A percentile compares a stretch with the other conserved stretches of the same genome.
Conservation (phyloP, 2,888 invertebrate species). For the Callimorpha dominula region DNA sequence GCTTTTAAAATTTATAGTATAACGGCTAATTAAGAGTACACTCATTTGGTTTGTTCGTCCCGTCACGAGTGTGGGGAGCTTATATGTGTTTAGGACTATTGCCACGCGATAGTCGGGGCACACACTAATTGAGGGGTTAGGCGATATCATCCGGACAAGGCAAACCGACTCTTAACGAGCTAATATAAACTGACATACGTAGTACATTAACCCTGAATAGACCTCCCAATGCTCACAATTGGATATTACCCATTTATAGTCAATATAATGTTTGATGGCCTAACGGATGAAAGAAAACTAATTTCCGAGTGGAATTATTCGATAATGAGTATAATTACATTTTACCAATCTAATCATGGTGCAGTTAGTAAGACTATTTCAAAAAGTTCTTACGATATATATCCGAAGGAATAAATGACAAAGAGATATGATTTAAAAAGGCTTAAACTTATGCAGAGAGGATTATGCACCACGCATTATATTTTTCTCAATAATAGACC, state of each 20-base stretch:
- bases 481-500: slow-evolving; percentile 58
- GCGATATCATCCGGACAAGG: slow-evolving; percentile 74
- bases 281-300: slow-evolving; percentile 32
- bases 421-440: slow-evolving; percentile 34
- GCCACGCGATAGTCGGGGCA: slow-evolving; percentile 67
- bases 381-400: slow-evolving; percentile 19
- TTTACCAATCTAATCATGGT: slow-evolving; percentile 30
- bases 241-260: slow-evolving; percentile 33
- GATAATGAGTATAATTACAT: slow-evolving; percentile 38
- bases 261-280: slow-evolving; percentile 39
- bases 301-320: slow-evolving; percentile 34
- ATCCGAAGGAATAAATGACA: slow-evolving; percentile 32
- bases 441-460: slow-evolving; percentile 39
- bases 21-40: slow-evolving; percentile 82
- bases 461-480: slow-evolving; percentile 62
- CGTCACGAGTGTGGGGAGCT: slow-evolving; percentile 72
- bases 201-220: slow-evolving; percentile 29
- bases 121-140: slow-evolving; percentile 79
- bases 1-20: slow-evolving; percentile 82
- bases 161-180: slow-evolving; percentile 68
- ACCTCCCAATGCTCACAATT: slow-evolving; percentile 45
- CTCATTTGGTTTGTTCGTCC: slow-evolving; percentile 71
- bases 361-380: slow-evolving; percentile 32
- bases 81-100: slow-evolving; percentile 70
- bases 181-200: slow-evolving; percentile 59